Percentiles rank a stretch among this genome's conserved stretches.
Conservation (phyloP, 2,113 vertebrate genomes). For the Hippolais icterina region DNA sequence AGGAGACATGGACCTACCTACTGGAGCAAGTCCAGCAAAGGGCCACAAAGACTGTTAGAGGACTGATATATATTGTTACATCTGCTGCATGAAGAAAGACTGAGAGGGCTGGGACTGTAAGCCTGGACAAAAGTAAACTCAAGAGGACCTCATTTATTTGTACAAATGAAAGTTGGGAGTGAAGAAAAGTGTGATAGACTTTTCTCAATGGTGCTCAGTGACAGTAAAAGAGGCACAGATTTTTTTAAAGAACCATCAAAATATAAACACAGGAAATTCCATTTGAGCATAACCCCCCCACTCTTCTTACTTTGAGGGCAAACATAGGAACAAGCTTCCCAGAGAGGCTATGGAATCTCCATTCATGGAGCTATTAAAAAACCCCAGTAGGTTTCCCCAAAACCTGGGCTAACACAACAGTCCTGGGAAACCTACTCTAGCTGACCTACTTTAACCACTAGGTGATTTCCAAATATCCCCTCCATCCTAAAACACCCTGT, state of each 20-base stretch:
- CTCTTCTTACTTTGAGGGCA: not conserved
- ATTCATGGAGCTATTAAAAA: not conserved
- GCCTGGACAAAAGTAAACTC: not conserved
- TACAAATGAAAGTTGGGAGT: not conserved
- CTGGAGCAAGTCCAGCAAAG: not conserved
- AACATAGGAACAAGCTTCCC: not conserved
- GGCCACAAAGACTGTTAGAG: not conserved
- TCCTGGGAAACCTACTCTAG: not conserved
- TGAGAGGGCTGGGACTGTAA: not conserved
- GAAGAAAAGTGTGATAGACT: not conserved
- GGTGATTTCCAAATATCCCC: not conserved
- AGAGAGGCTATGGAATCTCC: not conserved
- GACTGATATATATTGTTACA: no score
- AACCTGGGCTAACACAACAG: not conserved
- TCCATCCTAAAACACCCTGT: not conserved
- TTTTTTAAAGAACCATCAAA: not conserved
- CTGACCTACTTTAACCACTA: not conserved
- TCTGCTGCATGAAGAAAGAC: not conserved
- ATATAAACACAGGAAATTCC: not conserved
- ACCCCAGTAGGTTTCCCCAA: not conserved
- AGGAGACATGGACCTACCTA: no score
- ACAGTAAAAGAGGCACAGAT: not conserved
- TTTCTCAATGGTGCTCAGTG: not conserved
- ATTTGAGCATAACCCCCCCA: not conserved
- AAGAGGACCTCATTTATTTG: not conserved